Percentiles rank a stretch among this genome's conserved stretches.
Evolutionary conservation across 2,888 invertebrate genomes (phyloP).

Genomic region (Sepioteuthis lessoniana): DNA sequence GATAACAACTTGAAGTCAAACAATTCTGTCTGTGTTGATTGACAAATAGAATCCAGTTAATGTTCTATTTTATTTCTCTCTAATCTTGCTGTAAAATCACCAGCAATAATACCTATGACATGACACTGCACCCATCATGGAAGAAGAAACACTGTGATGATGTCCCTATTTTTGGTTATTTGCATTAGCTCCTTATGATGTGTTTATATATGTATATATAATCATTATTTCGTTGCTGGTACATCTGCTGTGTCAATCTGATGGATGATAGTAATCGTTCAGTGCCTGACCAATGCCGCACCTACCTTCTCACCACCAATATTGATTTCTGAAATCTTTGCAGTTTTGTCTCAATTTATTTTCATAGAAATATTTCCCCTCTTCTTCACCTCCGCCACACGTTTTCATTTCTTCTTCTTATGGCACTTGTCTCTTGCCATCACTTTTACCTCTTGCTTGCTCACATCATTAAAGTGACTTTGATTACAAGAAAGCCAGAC

Average conservation of each 20-base stretch:
- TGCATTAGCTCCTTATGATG: not conserved
- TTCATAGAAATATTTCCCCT: not conserved
- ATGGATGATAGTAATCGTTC: slow-evolving; percentile 18
- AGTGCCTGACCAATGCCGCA: slow-evolving; percentile 11
- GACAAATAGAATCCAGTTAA: not conserved
- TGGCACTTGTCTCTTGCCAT: not conserved
- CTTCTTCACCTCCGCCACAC: not conserved
- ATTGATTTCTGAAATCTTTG: not conserved
- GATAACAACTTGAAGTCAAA: not conserved
- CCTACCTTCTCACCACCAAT: not conserved
- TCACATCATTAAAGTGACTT: not conserved
- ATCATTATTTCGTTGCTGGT: not conserved
- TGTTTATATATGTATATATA: not conserved
- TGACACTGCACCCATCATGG: not conserved
- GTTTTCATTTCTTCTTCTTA: not conserved
- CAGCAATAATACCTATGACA: not conserved
- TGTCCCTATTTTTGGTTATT: not conserved
- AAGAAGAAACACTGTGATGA: not conserved
- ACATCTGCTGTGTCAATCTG: slow-evolving; percentile 18
- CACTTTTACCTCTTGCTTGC: not conserved
- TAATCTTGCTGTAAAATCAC: not conserved
- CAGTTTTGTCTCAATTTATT: slow-evolving; percentile 23
- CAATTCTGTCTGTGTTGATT: not conserved
- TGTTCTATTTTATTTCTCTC: not conserved
- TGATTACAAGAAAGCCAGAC: slow-evolving; percentile 33